Evolutionary conservation across 2,888 invertebrate genomes (phyloP), one percentile per base, ranked within the genome.

Genomic region (Troides aeacus): DNA sequence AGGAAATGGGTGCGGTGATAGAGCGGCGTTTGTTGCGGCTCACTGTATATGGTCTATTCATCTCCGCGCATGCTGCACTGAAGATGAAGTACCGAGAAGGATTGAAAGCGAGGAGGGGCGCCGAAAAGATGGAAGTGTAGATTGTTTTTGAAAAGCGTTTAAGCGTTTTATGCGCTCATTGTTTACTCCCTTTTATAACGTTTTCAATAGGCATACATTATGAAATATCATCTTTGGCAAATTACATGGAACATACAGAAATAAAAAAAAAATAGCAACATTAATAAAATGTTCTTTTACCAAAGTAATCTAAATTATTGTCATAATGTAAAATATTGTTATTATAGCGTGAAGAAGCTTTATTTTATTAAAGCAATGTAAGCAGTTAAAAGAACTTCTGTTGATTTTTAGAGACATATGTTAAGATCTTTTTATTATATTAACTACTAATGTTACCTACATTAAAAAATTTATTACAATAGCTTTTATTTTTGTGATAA

Each of bases 1-100:
- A 82, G 81, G 84, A 85, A 87, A 88, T 88, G 86, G 84, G 74
- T 81, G 81, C 84, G 78, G 79, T 84, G 85, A 83, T 83, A 83
- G 82, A 81, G 80, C 81, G 78, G 77, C 80, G 90, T 87, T 89
- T 88, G 88, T 82, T 84, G 86, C 83, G 81, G 80, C 74, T 74
- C 72, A 81, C 78, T 77, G 79, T 79, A 83, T 82, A 86, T 83
- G 82, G 79, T 81, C 70, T 69, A 63, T 69, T 70, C 69, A 87
- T 87, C 86, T 85, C 76, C 79, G n/a, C 81, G 79, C 68, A 69
- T 64, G 70, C 50, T 50, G 50, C 50, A 50, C 50, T 50, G 23
- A 5, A 78, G 78, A 83, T 62, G n/a, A 79, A 73, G 53, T 64
- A 69, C 66, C 21, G 61, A n/a, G 30, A 58, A 30, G 42, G 56